A percentile compares a stretch with the other conserved stretches of the same genome.
Evolutionary conservation across 2,113 vertebrate genomes (phyloP).

Genomic region (Eudyptes chrysolophus): DNA sequence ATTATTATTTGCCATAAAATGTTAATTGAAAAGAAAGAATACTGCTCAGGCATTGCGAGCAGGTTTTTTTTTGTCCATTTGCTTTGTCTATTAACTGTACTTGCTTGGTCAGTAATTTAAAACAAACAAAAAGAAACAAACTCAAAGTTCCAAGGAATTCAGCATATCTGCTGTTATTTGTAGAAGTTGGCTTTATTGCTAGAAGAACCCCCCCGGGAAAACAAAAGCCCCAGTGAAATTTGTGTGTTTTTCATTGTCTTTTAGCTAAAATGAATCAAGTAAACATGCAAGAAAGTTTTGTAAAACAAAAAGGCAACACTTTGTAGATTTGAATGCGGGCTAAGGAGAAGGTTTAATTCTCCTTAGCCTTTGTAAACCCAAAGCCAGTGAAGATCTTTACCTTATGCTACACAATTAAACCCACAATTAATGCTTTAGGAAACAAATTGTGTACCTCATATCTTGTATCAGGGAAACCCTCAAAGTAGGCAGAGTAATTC

Average conservation of each 20-base stretch:
- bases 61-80: not conserved
- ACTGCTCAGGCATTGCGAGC: not conserved
- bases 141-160: not conserved
- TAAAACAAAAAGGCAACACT: not conserved
- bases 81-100: not conserved
- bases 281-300: not conserved
- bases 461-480: constrained; percentile 90
- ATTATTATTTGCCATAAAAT: not conserved
- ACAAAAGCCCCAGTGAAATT: not conserved
- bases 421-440: not conserved
- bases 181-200: not conserved
- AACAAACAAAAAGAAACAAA: not conserved
- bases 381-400: not conserved
- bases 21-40: not conserved
- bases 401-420: not conserved
- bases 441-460: constrained; percentile 84
- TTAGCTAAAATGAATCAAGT: not conserved
- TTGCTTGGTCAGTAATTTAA: not conserved
- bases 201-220: not conserved
- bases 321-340: not conserved
- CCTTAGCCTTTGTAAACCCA: not conserved
- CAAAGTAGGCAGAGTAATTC: constrained; percentile 75
- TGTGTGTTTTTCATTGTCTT: not conserved
- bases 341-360: not conserved
- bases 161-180: not conserved